Conservation (phyloP, 2,113 vertebrate species). For the Pogonocichla stellata region DNA sequence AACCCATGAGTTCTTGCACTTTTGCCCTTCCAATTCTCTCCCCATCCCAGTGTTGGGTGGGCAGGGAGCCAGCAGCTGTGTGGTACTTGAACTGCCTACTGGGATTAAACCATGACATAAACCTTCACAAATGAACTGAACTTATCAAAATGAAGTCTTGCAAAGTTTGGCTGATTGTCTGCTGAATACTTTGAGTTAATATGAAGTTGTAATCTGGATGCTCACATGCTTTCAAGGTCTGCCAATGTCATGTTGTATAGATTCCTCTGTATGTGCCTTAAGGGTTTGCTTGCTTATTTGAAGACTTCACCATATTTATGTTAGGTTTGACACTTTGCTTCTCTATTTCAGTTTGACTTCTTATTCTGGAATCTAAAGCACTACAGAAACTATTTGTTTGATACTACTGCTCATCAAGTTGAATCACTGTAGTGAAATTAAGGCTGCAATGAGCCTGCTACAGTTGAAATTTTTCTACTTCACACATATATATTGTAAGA, state of each 20-base stretch:
- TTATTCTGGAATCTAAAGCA: not conserved
- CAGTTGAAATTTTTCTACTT: not conserved
- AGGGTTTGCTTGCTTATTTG: not conserved
- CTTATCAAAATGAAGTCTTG: not conserved
- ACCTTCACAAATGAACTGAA: not conserved
- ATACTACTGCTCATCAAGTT: not conserved
- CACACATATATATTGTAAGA: not conserved
- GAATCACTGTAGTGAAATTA: not conserved
- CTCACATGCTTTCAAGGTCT: not conserved
- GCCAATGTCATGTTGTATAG: not conserved
- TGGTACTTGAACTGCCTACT: not conserved
- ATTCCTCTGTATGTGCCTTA: rapidly evolving
- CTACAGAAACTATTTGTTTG: not conserved
- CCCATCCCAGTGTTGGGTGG: not conserved
- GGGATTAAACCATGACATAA: not conserved
- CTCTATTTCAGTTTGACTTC: not conserved
- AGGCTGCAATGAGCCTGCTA: not conserved
- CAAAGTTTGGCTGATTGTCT: not conserved
- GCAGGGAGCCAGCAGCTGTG: rapidly evolving
- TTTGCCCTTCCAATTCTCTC: not conserved
- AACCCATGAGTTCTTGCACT: not conserved
- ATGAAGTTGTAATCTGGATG: not conserved
- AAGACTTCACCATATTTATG: not conserved
- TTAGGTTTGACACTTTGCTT: not conserved
- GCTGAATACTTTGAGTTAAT: not conserved